These are phyloP conservation scores for Tenthredo scrophulariae DNA, from an alignment of 2,888 invertebrate genomes.

Conservation along the genomic window DNA sequence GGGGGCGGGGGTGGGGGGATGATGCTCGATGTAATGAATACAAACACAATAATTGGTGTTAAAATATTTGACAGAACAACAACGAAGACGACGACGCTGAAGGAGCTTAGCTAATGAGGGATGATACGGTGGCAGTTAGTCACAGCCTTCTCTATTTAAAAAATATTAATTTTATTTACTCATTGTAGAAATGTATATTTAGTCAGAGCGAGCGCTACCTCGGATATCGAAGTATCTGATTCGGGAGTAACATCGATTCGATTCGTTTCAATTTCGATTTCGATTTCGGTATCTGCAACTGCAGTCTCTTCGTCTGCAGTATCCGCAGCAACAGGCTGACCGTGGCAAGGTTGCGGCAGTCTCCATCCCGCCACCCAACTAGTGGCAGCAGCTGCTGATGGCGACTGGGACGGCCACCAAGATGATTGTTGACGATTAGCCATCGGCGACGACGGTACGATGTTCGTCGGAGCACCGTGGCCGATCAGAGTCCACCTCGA, in stretches of 20 bases:
- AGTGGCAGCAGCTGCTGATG: constrained; percentile 40
- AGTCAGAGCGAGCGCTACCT: constrained; percentile 65
- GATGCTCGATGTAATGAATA: neutral
- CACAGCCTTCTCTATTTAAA: neutral
- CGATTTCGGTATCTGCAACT: constrained; percentile 21
- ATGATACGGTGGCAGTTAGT: neutral
- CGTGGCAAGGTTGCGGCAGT: constrained; percentile 55
- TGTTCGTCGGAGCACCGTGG: neutral
- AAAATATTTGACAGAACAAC: neutral
- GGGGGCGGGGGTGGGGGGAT: too few species aligned
- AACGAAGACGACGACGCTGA: neutral
- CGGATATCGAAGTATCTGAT: constrained; percentile 69
- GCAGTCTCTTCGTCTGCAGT: neutral
- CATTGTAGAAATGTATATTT: neutral
- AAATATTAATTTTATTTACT: neutral
- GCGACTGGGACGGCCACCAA: constrained; percentile 52
- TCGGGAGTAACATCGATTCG: constrained; percentile 65
- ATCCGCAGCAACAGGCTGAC: neutral
- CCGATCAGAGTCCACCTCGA: constrained; percentile 39
- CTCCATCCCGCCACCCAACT: constrained; percentile 55
- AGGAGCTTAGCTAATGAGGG: neutral
- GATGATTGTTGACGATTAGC: constrained; percentile 45
- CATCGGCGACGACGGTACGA: constrained; percentile 32
- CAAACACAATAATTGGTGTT: constrained; percentile 4
- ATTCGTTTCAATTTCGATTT: constrained; percentile 48